Base-by-base conservation (phyloP, 2,113 vertebrate genomes). In the Mystacornis crossleyi region DNA sequence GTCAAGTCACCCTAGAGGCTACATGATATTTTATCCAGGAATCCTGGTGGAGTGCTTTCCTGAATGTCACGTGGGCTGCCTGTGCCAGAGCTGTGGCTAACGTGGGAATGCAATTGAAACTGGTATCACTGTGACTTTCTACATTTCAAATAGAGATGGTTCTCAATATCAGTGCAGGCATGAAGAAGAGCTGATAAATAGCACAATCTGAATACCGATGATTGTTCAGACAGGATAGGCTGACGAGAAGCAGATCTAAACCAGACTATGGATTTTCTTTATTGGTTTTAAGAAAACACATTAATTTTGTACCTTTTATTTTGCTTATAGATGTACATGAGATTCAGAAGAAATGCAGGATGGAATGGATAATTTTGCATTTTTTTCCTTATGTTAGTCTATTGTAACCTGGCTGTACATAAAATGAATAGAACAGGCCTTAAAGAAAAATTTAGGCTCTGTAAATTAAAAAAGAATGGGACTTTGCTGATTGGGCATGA, bases 41-140 rank as follows among this genome's bases (percentile, higher is more conserved):
- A 93, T 92, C 92, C 81, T 93, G 92, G 83, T 80, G 86, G 94
- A 97, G 85, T 85, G 96, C 93, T 96, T 94, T 95, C 90, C 96
- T 91, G 90, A 95, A 90, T 94, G 96, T 97, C 95, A 90, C 69
- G 4, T 20, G 31, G 78, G 73, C 88, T 89, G 69, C 95, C 71
- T 58, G 82, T 90, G 95, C 74, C 9, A 67, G 79, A 92, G 89
- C 60, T 79, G 91, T 89, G 94, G 94, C 82, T 80, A 51, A 95
- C 9, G 12, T 66, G 95, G 95, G 83, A 96, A 96, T 93, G 95
- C 90, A 91, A 83, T 33, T 58, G 96, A 96, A 96, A 92, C 93
- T 96, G 96, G 96, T 95, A 96, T 95, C 98, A 97, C 97, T 98
- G 98, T 98, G 98, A 98, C 92, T 98, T 98, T 96, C 95, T 97